phyloP scores from a whole-genome alignment of 2,797 vertebrate genomes.

The Leptodactylus fallax region DNA sequence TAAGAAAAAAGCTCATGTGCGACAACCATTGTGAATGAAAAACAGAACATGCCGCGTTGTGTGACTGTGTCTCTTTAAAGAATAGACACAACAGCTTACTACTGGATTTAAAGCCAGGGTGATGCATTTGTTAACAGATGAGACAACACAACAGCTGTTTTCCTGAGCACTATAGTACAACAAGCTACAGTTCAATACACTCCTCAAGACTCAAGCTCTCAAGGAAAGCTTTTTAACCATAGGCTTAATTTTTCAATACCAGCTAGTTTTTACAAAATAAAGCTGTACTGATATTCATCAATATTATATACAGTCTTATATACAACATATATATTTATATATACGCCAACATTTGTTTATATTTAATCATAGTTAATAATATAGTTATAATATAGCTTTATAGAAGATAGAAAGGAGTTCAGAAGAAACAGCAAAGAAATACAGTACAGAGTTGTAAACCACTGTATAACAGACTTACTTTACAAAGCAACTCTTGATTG shows the following conservation, averaged over 20 bases:
- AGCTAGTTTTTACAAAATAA: background rate
- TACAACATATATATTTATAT: no score
- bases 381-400: no score
- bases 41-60: slow-evolving; percentile 78
- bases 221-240: background rate
- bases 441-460: no score
- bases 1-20: slow-evolving; percentile 79
- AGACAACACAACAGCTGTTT: slow-evolving; percentile 78
- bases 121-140: slow-evolving; percentile 73
- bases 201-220: background rate
- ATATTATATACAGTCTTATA: background rate
- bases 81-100: slow-evolving; percentile 79
- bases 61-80: slow-evolving; percentile 70
- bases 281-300: background rate
- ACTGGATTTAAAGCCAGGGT: slow-evolving; percentile 76
- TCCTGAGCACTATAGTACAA: slow-evolving; percentile 65
- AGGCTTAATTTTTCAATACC: background rate
- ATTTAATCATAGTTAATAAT: no score
- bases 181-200: slow-evolving; percentile 16
- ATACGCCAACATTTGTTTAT: no score
- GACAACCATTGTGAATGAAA: slow-evolving; percentile 80
- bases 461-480: no score
- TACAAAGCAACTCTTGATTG: no score
- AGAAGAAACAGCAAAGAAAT: no score
- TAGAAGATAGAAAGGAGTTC: no score